These are phyloP conservation scores for Gobio gobio DNA, from an alignment of 2,113 vertebrate species.

Conservation along the genomic window DNA sequence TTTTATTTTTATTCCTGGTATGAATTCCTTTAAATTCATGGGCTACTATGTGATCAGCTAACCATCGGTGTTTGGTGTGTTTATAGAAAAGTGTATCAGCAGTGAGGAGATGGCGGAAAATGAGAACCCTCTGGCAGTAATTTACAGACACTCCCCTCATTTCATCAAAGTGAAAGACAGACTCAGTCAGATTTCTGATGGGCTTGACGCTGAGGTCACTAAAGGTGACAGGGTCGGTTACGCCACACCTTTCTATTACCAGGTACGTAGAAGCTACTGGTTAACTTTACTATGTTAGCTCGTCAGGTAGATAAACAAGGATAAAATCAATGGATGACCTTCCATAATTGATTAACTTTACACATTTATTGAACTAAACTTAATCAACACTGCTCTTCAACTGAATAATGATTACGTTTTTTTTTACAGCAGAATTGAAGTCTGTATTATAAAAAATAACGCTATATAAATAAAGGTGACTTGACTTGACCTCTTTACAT, in stretches of 20 bases:
- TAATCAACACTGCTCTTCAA: no score
- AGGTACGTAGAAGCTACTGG: conserved; percentile 61
- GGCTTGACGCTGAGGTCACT: conserved; percentile 63
- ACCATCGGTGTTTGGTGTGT: background rate
- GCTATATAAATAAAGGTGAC: no score
- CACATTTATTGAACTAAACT: no score
- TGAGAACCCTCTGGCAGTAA: conserved; percentile 59
- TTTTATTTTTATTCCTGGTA: background rate
- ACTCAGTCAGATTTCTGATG: conserved; percentile 46
- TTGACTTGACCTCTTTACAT: background rate
- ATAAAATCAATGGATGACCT: background rate
- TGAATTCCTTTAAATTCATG: background rate
- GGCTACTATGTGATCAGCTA: background rate
- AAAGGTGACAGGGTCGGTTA: conserved; percentile 53
- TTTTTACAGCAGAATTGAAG: no score
- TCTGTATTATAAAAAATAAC: no score
- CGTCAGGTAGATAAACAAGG: background rate
- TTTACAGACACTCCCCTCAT: conserved; percentile 67
- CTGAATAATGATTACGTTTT: no score
- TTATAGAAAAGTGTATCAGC: conserved; percentile 31
- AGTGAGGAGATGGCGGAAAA: background rate
- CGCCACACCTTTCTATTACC: conserved; percentile 73
- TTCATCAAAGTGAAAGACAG: conserved; percentile 52
- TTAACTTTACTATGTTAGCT: background rate
- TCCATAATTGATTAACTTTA: no score